Conservation (phyloP, 92 coral and sea anemone species). For the Parazoanthus darwini region DNA sequence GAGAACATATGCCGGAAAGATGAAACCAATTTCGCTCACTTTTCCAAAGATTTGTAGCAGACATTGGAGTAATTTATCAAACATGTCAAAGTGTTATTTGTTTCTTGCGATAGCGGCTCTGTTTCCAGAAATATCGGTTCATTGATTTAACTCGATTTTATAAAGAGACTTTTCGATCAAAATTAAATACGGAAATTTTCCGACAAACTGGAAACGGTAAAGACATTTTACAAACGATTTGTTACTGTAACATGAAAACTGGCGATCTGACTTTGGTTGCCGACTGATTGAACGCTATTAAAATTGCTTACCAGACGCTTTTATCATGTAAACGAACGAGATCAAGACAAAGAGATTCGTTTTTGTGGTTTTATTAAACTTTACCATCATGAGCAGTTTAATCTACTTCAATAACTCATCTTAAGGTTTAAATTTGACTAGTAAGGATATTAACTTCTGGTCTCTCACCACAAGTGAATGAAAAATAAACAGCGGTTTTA, state of each 20-base stretch:
- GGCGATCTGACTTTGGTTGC: background rate
- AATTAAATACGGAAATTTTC: background rate
- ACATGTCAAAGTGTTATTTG: conserved; percentile 3
- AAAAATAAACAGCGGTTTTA: conserved; percentile 6
- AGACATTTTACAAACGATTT: background rate
- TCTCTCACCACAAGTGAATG: background rate
- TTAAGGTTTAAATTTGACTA: background rate
- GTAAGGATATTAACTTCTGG: background rate
- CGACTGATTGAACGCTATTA: background rate
- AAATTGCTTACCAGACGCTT: background rate
- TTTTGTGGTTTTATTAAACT: conserved; percentile 10
- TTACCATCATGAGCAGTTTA: conserved; percentile 8
- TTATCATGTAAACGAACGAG: background rate
- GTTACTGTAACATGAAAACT: background rate
- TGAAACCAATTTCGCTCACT: conserved; percentile 6
- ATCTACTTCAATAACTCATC: conserved; percentile 1
- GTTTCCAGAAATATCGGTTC: background rate
- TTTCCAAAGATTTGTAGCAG: conserved; percentile 14
- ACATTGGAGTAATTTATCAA: background rate
- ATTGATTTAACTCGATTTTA: background rate
- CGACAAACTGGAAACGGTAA: background rate
- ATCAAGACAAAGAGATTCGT: conserved; percentile 17
- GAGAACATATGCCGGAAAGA: conserved; percentile 16
- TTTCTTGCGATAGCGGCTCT: background rate
- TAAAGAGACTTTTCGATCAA: too few relatives aligned